Evolutionary conservation across 2,888 invertebrate species (phyloP), one percentile per base, ranked within the genome.

Genomic region (Clistopyga incitator): DNA sequence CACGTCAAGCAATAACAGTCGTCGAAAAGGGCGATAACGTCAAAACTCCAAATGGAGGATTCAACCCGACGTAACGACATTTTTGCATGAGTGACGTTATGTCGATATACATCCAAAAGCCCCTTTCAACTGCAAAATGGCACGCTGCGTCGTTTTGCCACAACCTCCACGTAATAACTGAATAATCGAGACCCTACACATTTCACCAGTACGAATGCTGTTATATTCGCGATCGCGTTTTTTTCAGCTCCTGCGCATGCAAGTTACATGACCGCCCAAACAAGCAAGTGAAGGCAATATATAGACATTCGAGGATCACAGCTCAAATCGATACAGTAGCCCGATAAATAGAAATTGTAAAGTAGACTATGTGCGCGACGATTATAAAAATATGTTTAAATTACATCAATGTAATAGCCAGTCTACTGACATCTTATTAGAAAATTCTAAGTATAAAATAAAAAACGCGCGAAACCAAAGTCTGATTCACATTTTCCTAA

Each of bases 181-280:
- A 72, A 59, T 72, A 72, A 72, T 59, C 72, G 45, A 72, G 72
- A 72, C 59, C 45, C 29, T 59, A 23, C 18, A 29, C 72, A 45
- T n/a, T 72, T 72, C 45, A 45, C 59, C 45, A 3, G 56, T 2
- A 45, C 45, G 29, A 59, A 72, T 25, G 71, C 56, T 23, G 54
- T 38, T 38, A 23, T 71, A 71, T 54, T n/a, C 71, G 23, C 18
- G 42, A 18, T 71, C 54, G 50, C 18, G 50, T 50, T 25, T 56
- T 6, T n/a, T 6, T 20, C 23, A 38, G 23, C n/a, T 11, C 56
- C 56, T 45, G 25, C 29, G 10, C n/a, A 71, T 47, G 59, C 59
- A 72, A 72, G 59, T 72, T 59, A 59, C 47, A 72, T 25, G 72
- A 74, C 50, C 74, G 18, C 74, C 11, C 61, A 50, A 23, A 29